Evolutionary conservation across 2,797 vertebrate species (phyloP), one percentile per base, ranked within the genome.

Genomic region (Tiaroga cobitis): DNA sequence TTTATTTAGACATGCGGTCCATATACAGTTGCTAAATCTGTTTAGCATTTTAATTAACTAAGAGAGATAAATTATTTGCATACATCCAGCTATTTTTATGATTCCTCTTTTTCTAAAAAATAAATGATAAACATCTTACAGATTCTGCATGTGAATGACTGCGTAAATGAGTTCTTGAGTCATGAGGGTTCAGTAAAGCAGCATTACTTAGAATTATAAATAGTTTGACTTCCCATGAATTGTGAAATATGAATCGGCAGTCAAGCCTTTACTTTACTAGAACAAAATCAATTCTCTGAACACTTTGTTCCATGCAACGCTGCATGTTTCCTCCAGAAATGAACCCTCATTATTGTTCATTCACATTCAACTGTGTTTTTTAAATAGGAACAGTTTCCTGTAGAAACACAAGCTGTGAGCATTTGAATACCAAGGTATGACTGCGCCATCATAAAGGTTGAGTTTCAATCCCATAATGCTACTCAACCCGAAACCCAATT

Each of bases 141-240:
- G 32, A 59, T n/a, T 59, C 75, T 39, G 21, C 34, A 77, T 39
- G 59, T 41, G 15, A 78, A 78, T 78, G 41, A 41, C 24, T 26
- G 34, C 1, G 1, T 26, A 29, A 78, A 73, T 32, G 18, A 63
- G 61, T 29, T 59, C 9, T 59, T 59, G 67, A 81, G 24, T 19
- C 51, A 59, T 46, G 54, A 61, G 26, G 43, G 69, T 32, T 73
- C 54, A 72, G 26, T 46, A 46, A 82, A 61, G 51, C 39, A 46
- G 37, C 21, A 82, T 73, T 29, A 73, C 54, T 46, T 46, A 32
- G 37, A 82, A 73, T 73, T 73, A 46, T 32, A 72, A 61, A 29
- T 73, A 21, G 49, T 70, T 15, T 59, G 67, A 41, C 49, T 43
- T 59, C 32, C 8, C 37, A 41, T n/a, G 51, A 13, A 72, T 72